These are phyloP conservation scores for Tragelaphus strepsiceros DNA, from an alignment of 2,113 vertebrate species.

Conservation along the genomic window DNA sequence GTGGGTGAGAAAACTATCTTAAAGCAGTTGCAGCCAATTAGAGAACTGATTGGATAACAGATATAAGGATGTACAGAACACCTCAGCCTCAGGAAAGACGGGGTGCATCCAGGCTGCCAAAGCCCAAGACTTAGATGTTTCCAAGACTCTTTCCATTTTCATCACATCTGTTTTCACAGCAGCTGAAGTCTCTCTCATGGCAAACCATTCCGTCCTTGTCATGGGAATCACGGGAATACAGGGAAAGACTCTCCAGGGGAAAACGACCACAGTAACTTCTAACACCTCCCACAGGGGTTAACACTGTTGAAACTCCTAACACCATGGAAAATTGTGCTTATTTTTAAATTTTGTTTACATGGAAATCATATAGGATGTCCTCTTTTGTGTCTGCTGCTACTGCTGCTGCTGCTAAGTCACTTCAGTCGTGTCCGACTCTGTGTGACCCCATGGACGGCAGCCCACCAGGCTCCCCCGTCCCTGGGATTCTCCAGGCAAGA, in stretches of 20 bases:
- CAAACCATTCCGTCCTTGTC: background rate
- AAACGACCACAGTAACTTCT: background rate
- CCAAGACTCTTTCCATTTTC: background rate
- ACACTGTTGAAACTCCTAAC: background rate
- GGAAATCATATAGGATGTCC: background rate
- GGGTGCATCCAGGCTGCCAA: too few relatives aligned
- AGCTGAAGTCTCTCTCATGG: background rate
- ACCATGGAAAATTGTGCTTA: background rate
- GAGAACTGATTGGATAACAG: background rate
- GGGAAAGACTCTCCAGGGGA: background rate
- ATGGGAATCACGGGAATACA: background rate
- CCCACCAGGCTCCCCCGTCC: too few relatives aligned
- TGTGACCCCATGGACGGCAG: too few relatives aligned
- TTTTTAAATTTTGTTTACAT: background rate
- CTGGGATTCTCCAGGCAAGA: too few relatives aligned
- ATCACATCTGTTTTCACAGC: background rate
- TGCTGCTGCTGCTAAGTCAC: too few relatives aligned
- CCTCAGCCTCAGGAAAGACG: background rate
- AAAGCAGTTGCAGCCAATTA: background rate
- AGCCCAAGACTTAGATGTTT: background rate
- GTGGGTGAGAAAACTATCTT: background rate
- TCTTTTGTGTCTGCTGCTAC: background rate
- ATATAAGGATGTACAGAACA: background rate
- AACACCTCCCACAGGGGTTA: background rate
- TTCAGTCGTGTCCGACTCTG: too few relatives aligned